These are phyloP conservation scores for Paramuricea clavata DNA, from an alignment of 92 coral and sea anemone genomes.

Conservation along the genomic window DNA sequence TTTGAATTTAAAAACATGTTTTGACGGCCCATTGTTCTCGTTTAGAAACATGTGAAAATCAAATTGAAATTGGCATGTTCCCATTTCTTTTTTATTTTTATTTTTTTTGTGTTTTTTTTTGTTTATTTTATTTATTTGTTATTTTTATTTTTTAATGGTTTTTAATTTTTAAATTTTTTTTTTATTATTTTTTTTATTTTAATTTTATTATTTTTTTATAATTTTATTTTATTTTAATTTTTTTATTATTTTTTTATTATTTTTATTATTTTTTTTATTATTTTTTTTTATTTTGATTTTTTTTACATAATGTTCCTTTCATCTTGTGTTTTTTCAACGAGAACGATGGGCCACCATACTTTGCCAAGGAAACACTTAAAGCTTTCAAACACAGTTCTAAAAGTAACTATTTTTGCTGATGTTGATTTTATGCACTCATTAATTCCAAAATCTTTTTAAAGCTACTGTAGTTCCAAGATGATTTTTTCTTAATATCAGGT, in stretches of 20 bases:
- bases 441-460: too few species aligned
- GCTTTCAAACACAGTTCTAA: background rate
- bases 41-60: conserved; percentile 39
- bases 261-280: background rate
- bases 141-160: background rate
- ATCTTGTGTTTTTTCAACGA: background rate
- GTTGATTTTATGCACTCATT: too few species aligned
- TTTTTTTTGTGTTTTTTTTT: too few species aligned
- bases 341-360: background rate
- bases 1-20: background rate
- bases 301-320: background rate
- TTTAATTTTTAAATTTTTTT: too few species aligned
- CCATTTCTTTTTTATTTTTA: too few species aligned
- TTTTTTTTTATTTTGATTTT: background rate
- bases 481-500: background rate
- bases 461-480: too few species aligned
- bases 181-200: background rate
- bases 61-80: too few species aligned
- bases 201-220: background rate
- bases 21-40: conserved; percentile 49
- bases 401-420: background rate
- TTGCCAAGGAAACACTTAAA: conserved; percentile 5
- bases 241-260: background rate
- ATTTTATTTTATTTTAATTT: background rate
- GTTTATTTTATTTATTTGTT: background rate